Evolutionary conservation across 2,888 invertebrate genomes (phyloP), one percentile per base, ranked within the genome.

Genomic region (Chloroclysta siterata): DNA sequence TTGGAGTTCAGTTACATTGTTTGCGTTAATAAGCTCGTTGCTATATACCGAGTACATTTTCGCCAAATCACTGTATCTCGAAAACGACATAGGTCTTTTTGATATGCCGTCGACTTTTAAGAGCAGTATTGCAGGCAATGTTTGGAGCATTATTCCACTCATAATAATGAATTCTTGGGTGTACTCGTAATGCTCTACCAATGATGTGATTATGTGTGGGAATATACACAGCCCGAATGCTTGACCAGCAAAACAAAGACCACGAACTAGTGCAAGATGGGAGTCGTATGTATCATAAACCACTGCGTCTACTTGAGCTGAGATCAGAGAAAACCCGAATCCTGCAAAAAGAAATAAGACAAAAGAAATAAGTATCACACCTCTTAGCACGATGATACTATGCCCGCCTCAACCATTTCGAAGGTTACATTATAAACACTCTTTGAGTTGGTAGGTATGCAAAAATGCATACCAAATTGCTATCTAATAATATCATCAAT

Each of bases 241-340:
- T 83, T 93, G 93, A 1, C 90, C 93, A 4, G 87, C 80, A 56
- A 85, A 89, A 69, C 89, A 89, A 50, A 90, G 56, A 22, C 88
- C 88, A 69, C 89, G 82, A 50, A 93, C 79, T 14, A 89, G 69
- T 44, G 84, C 87, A 14, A 92, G 66, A 14, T 88, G 82, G 13
- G 85, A 80, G 71, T 93, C 91, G 65, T 93, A 93, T 0, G 89
- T 90, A 65, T 94, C 94, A 68, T 89, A 89, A 53, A 93, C 75
- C 15, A 93, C 85, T 29, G 89, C 91, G 65, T 93, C 92, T 6
- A 93, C 87, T 82, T 93, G 93, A 7, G 91, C 89, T 52, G 92
- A 87, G 71, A 92, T 82, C 7, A 93, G 63, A 11, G 93, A 92
- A 14, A 91, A 89, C 7, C 93, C 93, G 11, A 93, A 72, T 63